Conservation (phyloP, 1,140 invertebrate species). For the Bombus superbus region DNA sequence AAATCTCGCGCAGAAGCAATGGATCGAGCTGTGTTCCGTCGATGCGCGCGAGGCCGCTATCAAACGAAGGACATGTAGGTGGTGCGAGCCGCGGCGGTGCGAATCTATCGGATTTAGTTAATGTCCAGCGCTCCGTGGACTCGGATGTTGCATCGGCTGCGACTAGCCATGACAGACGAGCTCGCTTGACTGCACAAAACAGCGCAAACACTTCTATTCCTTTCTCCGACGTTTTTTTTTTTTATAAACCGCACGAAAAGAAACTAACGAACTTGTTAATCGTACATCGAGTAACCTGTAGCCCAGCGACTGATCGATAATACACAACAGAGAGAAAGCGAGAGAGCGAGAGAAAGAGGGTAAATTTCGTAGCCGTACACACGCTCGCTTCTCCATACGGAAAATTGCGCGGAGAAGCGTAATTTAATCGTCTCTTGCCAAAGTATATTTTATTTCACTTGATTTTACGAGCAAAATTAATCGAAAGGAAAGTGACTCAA, state of each 20-base stretch:
- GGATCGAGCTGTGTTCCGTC: conserved; percentile 7
- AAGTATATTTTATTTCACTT: background rate
- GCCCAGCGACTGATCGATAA: background rate
- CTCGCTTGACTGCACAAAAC: background rate
- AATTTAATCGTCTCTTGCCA: background rate
- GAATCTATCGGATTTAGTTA: conserved; percentile 71
- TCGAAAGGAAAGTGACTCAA: too few species aligned
- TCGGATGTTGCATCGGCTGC: conserved; percentile 17
- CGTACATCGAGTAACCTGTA: background rate
- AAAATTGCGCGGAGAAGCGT: background rate
- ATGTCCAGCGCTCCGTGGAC: conserved; percentile 56
- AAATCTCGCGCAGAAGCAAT: conserved; percentile 51
- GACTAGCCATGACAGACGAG: conserved; percentile 26
- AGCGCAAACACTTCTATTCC: background rate
- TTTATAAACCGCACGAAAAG: background rate
- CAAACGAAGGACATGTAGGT: conserved; percentile 42
- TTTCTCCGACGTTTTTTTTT: background rate
- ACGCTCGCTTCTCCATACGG: background rate
- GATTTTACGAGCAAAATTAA: too few species aligned
- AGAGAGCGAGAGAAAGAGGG: background rate
- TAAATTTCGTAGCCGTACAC: background rate
- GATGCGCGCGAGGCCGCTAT: conserved; percentile 42
- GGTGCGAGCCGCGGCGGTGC: conserved; percentile 35
- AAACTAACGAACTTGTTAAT: background rate
- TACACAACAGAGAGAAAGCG: background rate